These are phyloP conservation scores for Hylyphantes graminicola DNA, from an alignment of 1,140 invertebrate species.

Conservation along the genomic window DNA sequence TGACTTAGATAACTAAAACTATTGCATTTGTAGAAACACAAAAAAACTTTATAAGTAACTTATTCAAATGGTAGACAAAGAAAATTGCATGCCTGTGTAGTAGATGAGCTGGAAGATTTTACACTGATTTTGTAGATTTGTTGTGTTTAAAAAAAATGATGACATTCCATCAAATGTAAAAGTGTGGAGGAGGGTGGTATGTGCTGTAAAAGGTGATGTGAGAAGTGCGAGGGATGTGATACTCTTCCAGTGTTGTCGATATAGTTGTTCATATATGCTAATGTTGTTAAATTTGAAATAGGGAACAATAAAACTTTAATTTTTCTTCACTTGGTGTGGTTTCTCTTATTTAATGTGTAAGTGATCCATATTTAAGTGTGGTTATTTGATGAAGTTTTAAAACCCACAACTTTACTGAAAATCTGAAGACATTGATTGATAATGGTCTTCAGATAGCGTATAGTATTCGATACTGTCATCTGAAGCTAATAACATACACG, in stretches of 20 bases:
- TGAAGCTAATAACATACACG: too few relatives aligned
- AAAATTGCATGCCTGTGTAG: neutral
- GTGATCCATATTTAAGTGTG: too few relatives aligned
- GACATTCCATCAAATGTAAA: constrained; percentile 4
- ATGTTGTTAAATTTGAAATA: constrained; percentile 58
- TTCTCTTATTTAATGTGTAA: neutral
- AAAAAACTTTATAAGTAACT: neutral
- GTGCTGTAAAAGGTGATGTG: constrained; percentile 10
- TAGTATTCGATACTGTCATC: too few relatives aligned
- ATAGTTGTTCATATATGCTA: constrained; percentile 55
- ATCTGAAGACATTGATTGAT: too few relatives aligned
- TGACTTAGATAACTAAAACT: neutral
- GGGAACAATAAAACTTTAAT: constrained; percentile 59
- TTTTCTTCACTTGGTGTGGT: constrained; percentile 47
- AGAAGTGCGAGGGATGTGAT: constrained; percentile 37
- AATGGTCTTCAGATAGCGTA: too few relatives aligned
- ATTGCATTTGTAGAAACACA: neutral
- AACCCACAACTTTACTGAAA: too few relatives aligned
- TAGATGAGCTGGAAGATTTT: constrained; percentile 18
- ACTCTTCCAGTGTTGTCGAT: constrained; percentile 49
- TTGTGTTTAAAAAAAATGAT: neutral
- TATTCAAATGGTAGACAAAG: neutral
- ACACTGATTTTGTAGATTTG: constrained; percentile 4
- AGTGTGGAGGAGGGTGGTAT: neutral
- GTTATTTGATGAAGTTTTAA: too few relatives aligned